Percentiles rank a stretch among this genome's conserved stretches.
These are phyloP conservation scores for Tetragonula carbonaria DNA, from an alignment of 2,888 invertebrate genomes.

Conservation along the genomic window DNA sequence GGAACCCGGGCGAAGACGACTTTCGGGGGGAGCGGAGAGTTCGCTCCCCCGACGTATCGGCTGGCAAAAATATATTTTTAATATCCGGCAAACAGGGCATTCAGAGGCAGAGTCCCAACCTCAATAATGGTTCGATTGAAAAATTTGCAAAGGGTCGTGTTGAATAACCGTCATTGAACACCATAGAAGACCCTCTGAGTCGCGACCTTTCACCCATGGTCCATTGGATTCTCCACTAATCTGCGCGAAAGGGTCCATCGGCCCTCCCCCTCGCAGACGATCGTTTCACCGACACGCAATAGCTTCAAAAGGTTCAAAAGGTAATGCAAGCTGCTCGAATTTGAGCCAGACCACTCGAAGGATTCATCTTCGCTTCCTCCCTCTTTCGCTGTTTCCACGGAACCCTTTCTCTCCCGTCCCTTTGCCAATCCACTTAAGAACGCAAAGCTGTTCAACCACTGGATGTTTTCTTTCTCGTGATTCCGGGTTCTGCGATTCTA, in stretches of 20 bases:
- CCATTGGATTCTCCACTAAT: constrained; percentile 59
- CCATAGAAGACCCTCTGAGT: constrained; percentile 36
- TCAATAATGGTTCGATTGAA: constrained; percentile 45
- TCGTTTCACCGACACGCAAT: constrained; percentile 51
- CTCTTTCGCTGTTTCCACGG: constrained; percentile 22
- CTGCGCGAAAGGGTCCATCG: constrained; percentile 56
- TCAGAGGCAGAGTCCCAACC: background rate
- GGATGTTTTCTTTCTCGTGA: constrained; percentile 41
- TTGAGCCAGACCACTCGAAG: constrained; percentile 63
- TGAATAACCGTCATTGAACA: constrained; percentile 46
- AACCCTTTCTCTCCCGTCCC: constrained; percentile 34
- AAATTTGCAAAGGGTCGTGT: constrained; percentile 35
- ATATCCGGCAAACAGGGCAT: constrained; percentile 5
- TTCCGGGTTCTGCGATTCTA: constrained; percentile 13
- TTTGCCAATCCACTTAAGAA: constrained; percentile 60
- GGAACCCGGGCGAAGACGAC: no score
- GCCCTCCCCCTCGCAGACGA: constrained; percentile 36
- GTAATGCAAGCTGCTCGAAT: constrained; percentile 61
- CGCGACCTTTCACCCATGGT: constrained; percentile 55
- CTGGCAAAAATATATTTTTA: constrained; percentile 1
- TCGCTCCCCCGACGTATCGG: background rate
- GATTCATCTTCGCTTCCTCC: constrained; percentile 55
- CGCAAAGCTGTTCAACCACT: constrained; percentile 38
- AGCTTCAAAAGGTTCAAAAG: constrained; percentile 63
- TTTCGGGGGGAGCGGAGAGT: background rate